Evolutionary conservation across 2,888 invertebrate species (phyloP).

Genomic region (Bimastos eiseni): DNA sequence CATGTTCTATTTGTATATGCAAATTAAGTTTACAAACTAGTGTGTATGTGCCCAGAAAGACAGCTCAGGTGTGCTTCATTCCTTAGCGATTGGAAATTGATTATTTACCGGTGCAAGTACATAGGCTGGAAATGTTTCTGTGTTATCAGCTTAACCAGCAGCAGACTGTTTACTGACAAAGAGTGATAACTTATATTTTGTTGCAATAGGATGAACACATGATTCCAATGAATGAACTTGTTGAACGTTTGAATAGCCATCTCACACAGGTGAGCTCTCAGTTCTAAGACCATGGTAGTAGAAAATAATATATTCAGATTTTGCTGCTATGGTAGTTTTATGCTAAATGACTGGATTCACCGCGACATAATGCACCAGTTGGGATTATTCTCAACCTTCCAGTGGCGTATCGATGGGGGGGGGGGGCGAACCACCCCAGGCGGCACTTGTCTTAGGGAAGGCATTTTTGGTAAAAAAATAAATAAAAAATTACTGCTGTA

Average conservation of each 20-base stretch:
- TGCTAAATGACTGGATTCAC: not conserved
- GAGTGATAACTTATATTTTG: not conserved
- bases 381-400: not conserved
- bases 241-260: conserved; percentile 92
- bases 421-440: too few relatives aligned
- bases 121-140: not conserved
- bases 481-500: too few relatives aligned
- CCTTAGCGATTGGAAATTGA: not conserved
- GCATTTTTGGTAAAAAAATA: too few relatives aligned
- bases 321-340: not conserved
- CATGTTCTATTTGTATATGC: too few relatives aligned
- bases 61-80: not conserved
- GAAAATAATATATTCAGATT: not conserved
- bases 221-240: conserved; percentile 91
- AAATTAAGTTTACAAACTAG: too few relatives aligned
- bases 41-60: too few relatives aligned
- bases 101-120: not conserved
- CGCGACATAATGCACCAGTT: not conserved
- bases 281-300: not conserved
- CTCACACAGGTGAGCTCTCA: conserved; percentile 75
- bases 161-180: not conserved
- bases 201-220: conserved; percentile 79
- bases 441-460: too few relatives aligned
- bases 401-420: too few relatives aligned
- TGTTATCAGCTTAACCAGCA: not conserved